Evolutionary conservation across 37 sponge, comb jelly and placozoan genomes (phyloP).

Genomic region (Mnemiopsis leidyi): DNA sequence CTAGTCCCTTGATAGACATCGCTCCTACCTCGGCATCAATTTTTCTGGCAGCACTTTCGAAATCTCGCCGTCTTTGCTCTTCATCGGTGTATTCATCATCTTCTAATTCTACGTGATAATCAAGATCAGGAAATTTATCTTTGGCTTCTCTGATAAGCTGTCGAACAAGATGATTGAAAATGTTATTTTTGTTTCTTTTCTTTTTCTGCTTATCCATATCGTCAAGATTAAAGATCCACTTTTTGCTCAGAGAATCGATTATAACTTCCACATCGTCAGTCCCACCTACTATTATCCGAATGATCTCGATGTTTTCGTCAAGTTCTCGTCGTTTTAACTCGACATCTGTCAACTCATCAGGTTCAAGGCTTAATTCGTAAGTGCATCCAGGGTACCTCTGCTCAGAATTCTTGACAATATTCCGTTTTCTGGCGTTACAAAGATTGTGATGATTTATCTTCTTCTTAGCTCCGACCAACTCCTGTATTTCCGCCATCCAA

Average conservation of each 20-base stretch:
- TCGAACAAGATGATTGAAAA: slow-evolving; percentile 32
- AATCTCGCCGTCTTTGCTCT: not conserved
- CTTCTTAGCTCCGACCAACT: slow-evolving; percentile 1
- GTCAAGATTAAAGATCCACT: slow-evolving; percentile 37
- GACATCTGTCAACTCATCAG: slow-evolving; percentile 42
- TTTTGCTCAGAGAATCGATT: not conserved
- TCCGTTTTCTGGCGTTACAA: slow-evolving; percentile 10
- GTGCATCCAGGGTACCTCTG: slow-evolving; percentile 29
- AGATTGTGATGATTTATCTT: slow-evolving; percentile 60
- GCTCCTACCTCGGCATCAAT: not conserved
- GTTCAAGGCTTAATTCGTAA: not conserved
- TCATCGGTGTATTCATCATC: slow-evolving; percentile 43
- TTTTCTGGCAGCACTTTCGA: not conserved
- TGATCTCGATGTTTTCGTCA: not conserved
- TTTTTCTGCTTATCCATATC: not conserved
- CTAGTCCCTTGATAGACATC: not conserved
- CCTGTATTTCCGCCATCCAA: slow-evolving; percentile 49
- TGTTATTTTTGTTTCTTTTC: slow-evolving; percentile 15
- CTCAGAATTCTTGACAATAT: not conserved
- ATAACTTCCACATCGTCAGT: not conserved
- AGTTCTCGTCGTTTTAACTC: not conserved
- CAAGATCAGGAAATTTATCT: not conserved
- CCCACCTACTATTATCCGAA: not conserved
- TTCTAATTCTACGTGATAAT: slow-evolving; percentile 1
- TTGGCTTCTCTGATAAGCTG: not conserved